Evolutionary conservation across 2,113 vertebrate species (phyloP).

Genomic region (Plectropomus leopardus): DNA sequence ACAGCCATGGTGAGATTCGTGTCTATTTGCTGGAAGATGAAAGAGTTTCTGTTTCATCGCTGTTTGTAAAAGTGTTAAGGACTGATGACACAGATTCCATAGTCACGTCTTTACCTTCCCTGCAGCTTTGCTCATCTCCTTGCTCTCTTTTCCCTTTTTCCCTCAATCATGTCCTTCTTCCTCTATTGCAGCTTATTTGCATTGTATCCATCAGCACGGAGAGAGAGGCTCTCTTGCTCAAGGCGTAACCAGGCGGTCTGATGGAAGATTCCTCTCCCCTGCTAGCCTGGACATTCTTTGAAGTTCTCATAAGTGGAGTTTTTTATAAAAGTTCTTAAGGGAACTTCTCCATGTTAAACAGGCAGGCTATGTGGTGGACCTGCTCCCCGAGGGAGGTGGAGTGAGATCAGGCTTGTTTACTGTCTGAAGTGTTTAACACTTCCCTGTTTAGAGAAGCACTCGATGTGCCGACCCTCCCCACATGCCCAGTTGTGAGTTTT

Average conservation of each 20-base stretch:
- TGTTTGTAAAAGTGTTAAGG: constrained; percentile 39
- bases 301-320: constrained; percentile 66
- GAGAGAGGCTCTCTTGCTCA: constrained; percentile 40
- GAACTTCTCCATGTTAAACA: constrained; percentile 59
- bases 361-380: constrained; percentile 42
- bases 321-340: constrained; percentile 57
- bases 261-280: constrained; percentile 50
- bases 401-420: constrained; percentile 70
- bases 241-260: constrained; percentile 49
- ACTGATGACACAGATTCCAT: constrained; percentile 54
- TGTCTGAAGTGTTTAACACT: constrained; percentile 64
- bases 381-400: constrained; percentile 53
- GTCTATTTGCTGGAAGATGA: constrained; percentile 28
- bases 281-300: constrained; percentile 60
- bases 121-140: constrained; percentile 45
- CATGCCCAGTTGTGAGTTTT: constrained; percentile 33
- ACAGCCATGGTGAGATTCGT: constrained; percentile 31
- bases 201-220: constrained; percentile 53
- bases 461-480: constrained; percentile 30
- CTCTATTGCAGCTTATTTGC: constrained; percentile 65
- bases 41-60: constrained; percentile 37
- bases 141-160: constrained; percentile 19
- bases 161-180: constrained; percentile 22
- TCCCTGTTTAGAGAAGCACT: constrained; percentile 44
- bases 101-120: constrained; percentile 44